Percentiles rank a stretch among this genome's conserved stretches.
Conservation (phyloP, 2,888 invertebrate genomes). For the Orchestes rusci region DNA sequence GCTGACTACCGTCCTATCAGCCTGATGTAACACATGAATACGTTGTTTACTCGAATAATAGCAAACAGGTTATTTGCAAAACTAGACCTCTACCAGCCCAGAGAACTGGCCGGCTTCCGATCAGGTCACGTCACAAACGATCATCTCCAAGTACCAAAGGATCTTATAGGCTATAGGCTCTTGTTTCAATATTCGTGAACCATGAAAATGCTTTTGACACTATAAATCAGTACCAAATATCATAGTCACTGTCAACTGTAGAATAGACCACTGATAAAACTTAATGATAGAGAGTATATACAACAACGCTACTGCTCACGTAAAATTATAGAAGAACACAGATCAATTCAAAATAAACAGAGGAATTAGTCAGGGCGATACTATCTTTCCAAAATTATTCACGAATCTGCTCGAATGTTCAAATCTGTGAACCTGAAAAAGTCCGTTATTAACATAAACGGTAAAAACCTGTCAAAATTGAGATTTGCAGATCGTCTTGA, state of each 20-base stretch:
- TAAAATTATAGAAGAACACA: slow-evolving; percentile 2
- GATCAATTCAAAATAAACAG: neutral
- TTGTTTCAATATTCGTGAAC: slow-evolving; percentile 4
- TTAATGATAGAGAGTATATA: neutral
- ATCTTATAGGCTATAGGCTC: neutral
- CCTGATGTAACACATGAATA: slow-evolving; percentile 10
- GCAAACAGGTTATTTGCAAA: slow-evolving; percentile 21
- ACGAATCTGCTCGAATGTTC: slow-evolving; percentile 4
- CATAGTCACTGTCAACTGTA: slow-evolving; percentile 1
- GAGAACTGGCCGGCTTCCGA: slow-evolving; percentile 24
- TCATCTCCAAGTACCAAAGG: slow-evolving; percentile 17
- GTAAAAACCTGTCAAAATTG: slow-evolving; percentile 4
- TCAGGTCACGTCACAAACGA: slow-evolving; percentile 21
- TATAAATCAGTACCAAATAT: slow-evolving; percentile 1
- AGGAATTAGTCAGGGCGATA: slow-evolving; percentile 1
- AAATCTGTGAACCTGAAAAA: neutral
- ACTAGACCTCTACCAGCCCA: slow-evolving; percentile 23
- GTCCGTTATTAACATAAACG: slow-evolving; percentile 4
- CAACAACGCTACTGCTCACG: neutral
- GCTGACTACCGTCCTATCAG: slow-evolving; percentile 4
- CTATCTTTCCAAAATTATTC: slow-evolving; percentile 2
- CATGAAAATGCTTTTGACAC: slow-evolving; percentile 8
- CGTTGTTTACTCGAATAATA: slow-evolving; percentile 22
- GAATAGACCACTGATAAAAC: neutral
- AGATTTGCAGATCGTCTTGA: slow-evolving; percentile 4